Base-by-base conservation (phyloP, 2,888 invertebrate genomes). In the Leucophenga montana region DNA sequence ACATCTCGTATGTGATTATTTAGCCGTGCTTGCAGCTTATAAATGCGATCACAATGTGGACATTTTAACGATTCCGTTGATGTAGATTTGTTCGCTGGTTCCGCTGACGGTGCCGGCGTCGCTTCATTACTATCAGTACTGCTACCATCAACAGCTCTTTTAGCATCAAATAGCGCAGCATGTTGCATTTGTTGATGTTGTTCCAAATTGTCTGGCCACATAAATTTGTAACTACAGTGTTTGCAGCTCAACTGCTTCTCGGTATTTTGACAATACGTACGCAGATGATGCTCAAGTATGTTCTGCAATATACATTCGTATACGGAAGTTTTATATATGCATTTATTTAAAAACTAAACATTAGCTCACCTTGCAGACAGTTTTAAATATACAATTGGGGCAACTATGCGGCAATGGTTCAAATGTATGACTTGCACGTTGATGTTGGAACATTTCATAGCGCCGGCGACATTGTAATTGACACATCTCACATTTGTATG, bases 331-430 rank as follows among this genome's bases (percentile, higher is more conserved):
- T 11, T 11, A 39, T 5, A 39, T 11, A 5, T 11, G 8, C 8
- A 39, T 8, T 39, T 3, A 11, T 39, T 5, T 39, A 39, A 39
- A 11, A 39, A 8, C 1, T 39, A 39, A 53, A 22, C 5, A 22
- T 8, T 27, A 18, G 16, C 56, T 69, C 72, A 89, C 89, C 39
- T 89, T 81, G 0, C 90, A 89, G 0, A 90, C 90, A 75, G 91
- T 91, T 48, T 89, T 82, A 88, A 90, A 90, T 16, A 87, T 83
- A 76, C 91, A 92, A 20, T 89, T 85, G 57, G 88, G 88, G 75
- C 91, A 92, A 31, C 90, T 88, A 39, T 88, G 85, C 0, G 89
- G 90, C 3, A 90, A 84, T 71, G 90, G 89, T 0, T 90, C 90
- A 69, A 90, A 76, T 9, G 48, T 72, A 74, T 86, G 86, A 48